Evolutionary conservation across 1,140 invertebrate species (phyloP).

Genomic region (Calliopsis andreniformis): DNA sequence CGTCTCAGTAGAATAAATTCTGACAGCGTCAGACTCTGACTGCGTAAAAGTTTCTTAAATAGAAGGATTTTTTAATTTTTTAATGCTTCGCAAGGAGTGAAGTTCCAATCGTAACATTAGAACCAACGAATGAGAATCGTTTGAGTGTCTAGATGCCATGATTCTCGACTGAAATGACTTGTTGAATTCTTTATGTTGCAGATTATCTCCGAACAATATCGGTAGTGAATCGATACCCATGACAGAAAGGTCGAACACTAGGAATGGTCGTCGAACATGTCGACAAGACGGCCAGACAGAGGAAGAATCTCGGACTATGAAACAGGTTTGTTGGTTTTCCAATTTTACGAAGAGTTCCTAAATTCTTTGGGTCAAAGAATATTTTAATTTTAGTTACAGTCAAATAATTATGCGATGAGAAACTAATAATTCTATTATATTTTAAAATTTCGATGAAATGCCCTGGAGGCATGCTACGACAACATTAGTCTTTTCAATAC

Average conservation of each 20-base stretch:
- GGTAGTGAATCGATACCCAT: conserved; percentile 75
- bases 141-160: neutral
- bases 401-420: too few species aligned
- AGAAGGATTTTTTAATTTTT: too few species aligned
- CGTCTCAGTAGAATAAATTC: too few species aligned
- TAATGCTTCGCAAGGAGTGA: too few species aligned
- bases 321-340: conserved; percentile 66
- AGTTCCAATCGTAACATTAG: too few species aligned
- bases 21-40: too few species aligned
- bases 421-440: too few species aligned
- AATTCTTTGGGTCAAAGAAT: neutral
- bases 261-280: conserved; percentile 62
- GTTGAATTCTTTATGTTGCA: conserved; percentile 60
- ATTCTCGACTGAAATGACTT: neutral
- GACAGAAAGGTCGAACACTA: conserved; percentile 65
- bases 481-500: too few species aligned
- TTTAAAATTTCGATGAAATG: too few species aligned
- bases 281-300: conserved; percentile 71
- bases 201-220: conserved; percentile 65
- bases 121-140: neutral
- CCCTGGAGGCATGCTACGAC: too few species aligned
- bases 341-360: neutral
- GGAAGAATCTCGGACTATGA: conserved; percentile 76
- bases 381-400: too few species aligned
- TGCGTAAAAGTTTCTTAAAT: too few species aligned